Percentiles rank a stretch among this genome's conserved stretches.
phyloP scores from a whole-genome alignment of 2,888 invertebrate species.

The Drosophila koepferae region DNA sequence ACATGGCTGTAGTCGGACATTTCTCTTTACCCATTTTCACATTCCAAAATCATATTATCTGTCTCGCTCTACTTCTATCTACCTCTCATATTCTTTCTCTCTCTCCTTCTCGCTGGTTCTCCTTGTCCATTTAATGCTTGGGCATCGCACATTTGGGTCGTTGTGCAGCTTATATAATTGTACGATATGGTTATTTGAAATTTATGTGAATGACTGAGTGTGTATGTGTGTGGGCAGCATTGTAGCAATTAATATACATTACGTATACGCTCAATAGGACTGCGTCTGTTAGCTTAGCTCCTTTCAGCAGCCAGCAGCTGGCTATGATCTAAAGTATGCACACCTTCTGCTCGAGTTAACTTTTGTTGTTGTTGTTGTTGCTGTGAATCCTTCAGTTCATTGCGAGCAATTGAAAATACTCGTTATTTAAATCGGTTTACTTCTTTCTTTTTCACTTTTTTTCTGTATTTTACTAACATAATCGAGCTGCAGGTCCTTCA shows the following conservation, averaged over 20 bases:
- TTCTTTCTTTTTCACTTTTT: background rate
- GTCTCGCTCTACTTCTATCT: background rate
- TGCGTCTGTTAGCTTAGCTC: background rate
- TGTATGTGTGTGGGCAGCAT: conserved; percentile 2
- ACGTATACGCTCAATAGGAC: conserved; percentile 40
- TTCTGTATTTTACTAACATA: conserved; percentile 17
- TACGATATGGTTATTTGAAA: conserved; percentile 25
- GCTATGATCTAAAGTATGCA: conserved; percentile 1
- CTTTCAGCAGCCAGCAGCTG: conserved; percentile 14
- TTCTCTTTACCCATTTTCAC: background rate
- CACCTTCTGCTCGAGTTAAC: conserved; percentile 11
- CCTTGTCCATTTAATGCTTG: background rate
- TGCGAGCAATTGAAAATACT: conserved; percentile 38
- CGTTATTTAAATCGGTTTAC: conserved; percentile 39
- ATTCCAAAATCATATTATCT: background rate
- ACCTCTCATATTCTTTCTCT: background rate
- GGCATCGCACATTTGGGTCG: conserved; percentile 31
- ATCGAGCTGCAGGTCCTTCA: conserved; percentile 42
- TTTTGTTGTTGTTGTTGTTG: background rate
- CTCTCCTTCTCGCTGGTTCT: background rate
- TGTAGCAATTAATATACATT: conserved; percentile 44
- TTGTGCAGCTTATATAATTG: conserved; percentile 28
- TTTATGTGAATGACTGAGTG: conserved; percentile 20
- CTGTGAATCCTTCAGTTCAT: background rate
- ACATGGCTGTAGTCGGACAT: background rate